These are phyloP conservation scores for Casuarius casuarius DNA, from an alignment of 2,113 vertebrate species.

Conservation along the genomic window DNA sequence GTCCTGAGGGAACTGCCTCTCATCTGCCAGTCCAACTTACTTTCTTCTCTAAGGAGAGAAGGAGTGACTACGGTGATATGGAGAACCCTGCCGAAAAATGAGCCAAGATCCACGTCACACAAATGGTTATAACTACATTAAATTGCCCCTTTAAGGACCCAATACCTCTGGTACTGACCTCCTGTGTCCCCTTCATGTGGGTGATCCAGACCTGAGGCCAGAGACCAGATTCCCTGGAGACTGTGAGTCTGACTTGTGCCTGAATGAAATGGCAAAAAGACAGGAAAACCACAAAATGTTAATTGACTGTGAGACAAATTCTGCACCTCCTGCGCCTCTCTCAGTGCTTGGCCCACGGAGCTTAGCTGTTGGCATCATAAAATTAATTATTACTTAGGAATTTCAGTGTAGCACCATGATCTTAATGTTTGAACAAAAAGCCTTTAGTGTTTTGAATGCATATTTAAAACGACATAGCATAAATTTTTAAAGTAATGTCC, in stretches of 20 bases:
- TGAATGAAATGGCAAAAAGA: not conserved
- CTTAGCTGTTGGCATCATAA: slow-evolving; percentile 13
- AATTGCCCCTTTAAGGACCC: not conserved
- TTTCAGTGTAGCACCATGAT: slow-evolving; percentile 3
- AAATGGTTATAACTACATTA: not conserved
- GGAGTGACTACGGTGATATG: fast-evolving
- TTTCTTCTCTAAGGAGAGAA: not conserved
- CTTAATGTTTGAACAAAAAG: slow-evolving; percentile 42
- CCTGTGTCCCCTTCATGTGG: not conserved
- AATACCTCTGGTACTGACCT: not conserved
- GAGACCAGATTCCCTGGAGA: not conserved
- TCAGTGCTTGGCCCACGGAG: not conserved
- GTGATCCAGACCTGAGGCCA: not conserved
- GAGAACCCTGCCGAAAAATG: not conserved
- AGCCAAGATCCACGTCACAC: not conserved
- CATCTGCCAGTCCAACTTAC: not conserved
- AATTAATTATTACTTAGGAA: slow-evolving; percentile 49
- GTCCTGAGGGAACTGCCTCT: too few species aligned
- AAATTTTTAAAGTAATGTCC: slow-evolving; percentile 54
- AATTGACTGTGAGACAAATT: not conserved
- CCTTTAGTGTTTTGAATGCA: slow-evolving; percentile 33
- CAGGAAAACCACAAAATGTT: not conserved
- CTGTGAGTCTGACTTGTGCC: fast-evolving
- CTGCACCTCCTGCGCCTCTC: not conserved
- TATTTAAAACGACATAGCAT: slow-evolving; percentile 49